Base-by-base conservation (phyloP, 1,140 invertebrate genomes). In the Heliothis subflexa region DNA sequence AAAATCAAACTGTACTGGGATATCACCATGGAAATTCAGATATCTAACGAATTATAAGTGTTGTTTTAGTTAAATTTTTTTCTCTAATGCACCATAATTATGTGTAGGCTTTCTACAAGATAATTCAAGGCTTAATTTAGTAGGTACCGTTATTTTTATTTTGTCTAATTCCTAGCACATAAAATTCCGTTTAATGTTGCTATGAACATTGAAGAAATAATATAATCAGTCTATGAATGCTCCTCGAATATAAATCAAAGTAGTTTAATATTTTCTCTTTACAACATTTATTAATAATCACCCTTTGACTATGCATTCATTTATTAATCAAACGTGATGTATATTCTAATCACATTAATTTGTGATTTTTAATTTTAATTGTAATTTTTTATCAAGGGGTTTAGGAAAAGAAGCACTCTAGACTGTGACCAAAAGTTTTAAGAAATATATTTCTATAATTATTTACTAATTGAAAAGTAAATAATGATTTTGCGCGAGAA, bases 71-170 rank as follows among this genome's bases (percentile, higher is more conserved):
- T 80, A 80, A 81, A 79, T 79, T 79, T 84, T 78, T 81, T 78
- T 84, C 61, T 80, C 88, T 91, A 91, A 89, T 83, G 86, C 88
- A 92, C 86, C 89, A 91, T 85, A 81, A 73, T 78, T 83, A 82
- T 87, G 55, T 85, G 84, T 91, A 93, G 86, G 87, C 87, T 89
- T 83, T 85, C 85, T 88, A 91, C 87, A 82, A 88, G 59, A 87
- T 81, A 85, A 61, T 81, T 86, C 83, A 92, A 93, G 89, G 90
- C 91, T 89, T 86, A 82, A 81, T 81, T 88, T 85, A 85, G 83
- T 91, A 91, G 91, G 90, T 93, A 92, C 91, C 88, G 86, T 90
- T 88, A 79, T 76, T 86, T 89, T 83, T 86, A 86, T 83, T 40
- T 40, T 68, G 71, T 72, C 78, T 81, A 79, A 77, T 68, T 77